phyloP scores from a whole-genome alignment of 2,888 invertebrate species.

The Cabera pusaria region DNA sequence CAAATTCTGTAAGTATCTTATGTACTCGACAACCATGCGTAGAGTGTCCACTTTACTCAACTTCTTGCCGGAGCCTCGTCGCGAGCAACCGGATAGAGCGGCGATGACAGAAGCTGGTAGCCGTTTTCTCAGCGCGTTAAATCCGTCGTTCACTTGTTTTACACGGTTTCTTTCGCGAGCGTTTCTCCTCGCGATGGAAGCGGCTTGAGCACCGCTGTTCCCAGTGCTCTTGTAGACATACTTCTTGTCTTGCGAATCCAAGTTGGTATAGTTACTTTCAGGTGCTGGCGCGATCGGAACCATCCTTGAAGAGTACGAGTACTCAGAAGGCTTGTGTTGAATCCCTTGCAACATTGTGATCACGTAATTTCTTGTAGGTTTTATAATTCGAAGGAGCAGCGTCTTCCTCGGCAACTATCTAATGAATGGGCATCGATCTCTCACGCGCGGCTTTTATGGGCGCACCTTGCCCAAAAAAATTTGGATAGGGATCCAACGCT shows the following conservation, averaged over 20 bases:
- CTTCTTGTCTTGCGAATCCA: slow-evolving; percentile 75
- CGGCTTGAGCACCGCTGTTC: slow-evolving; percentile 86
- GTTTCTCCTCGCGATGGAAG: slow-evolving; percentile 94
- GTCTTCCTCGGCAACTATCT: slow-evolving; percentile 49
- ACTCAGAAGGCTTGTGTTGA: slow-evolving; percentile 40
- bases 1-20: slow-evolving; percentile 90
- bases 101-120: slow-evolving; percentile 91
- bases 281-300: slow-evolving; percentile 82
- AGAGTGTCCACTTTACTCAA: slow-evolving; percentile 96
- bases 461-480: slow-evolving; percentile 67
- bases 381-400: slow-evolving; percentile 42
- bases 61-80: slow-evolving; percentile 91
- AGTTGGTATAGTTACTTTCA: slow-evolving; percentile 54
- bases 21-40: slow-evolving; percentile 95
- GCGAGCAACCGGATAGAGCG: slow-evolving; percentile 84
- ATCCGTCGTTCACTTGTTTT: slow-evolving; percentile 97
- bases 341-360: slow-evolving; percentile 55
- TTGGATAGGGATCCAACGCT: slow-evolving; percentile 65
- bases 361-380: slow-evolving; percentile 22
- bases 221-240: slow-evolving; percentile 85
- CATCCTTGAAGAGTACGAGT: slow-evolving; percentile 54
- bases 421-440: slow-evolving; percentile 64
- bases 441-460: slow-evolving; percentile 63
- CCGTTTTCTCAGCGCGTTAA: slow-evolving; percentile 92
- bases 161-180: slow-evolving; percentile 98